phyloP scores from a whole-genome alignment of 2,113 vertebrate species.

The Mugil cephalus region DNA sequence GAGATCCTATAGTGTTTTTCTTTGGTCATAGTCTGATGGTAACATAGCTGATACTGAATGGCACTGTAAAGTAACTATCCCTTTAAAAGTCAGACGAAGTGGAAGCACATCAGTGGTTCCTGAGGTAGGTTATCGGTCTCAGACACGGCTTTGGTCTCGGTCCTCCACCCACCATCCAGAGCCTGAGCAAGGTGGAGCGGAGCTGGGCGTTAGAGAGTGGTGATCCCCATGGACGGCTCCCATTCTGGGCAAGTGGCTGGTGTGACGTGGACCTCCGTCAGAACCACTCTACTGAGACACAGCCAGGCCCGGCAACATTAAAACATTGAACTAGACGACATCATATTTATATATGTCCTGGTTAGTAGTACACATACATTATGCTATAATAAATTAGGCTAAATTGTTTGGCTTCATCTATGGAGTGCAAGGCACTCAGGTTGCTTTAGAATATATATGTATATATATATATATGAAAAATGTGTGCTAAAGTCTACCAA shows the following conservation, averaged over 20 bases:
- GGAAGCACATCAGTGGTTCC: constrained; percentile 47
- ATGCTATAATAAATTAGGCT: not conserved
- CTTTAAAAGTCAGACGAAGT: constrained; percentile 56
- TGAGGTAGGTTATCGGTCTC: constrained; percentile 39
- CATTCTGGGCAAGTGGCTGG: constrained; percentile 86
- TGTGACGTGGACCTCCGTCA: constrained; percentile 86
- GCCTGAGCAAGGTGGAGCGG: constrained; percentile 70
- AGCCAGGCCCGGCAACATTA: constrained; percentile 73
- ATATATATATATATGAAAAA: no score
- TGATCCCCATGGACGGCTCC: constrained; percentile 88
- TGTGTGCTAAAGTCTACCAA: no score
- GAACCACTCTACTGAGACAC: constrained; percentile 86
- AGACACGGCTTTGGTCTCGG: constrained; percentile 18
- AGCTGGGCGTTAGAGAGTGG: constrained; percentile 83
- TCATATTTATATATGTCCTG: not conserved
- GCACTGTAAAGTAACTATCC: constrained; percentile 51
- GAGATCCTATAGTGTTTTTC: no score
- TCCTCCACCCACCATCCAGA: constrained; percentile 85
- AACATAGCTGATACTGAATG: not conserved
- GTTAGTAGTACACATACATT: not conserved
- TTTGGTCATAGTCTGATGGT: constrained; percentile 5
- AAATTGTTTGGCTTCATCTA: not conserved
- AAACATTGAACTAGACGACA: constrained; percentile 41
- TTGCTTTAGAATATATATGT: no score
- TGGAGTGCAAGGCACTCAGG: not conserved